These are phyloP conservation scores for Amblyraja radiata DNA, from an alignment of 2,797 vertebrate genomes.

Conservation along the genomic window DNA sequence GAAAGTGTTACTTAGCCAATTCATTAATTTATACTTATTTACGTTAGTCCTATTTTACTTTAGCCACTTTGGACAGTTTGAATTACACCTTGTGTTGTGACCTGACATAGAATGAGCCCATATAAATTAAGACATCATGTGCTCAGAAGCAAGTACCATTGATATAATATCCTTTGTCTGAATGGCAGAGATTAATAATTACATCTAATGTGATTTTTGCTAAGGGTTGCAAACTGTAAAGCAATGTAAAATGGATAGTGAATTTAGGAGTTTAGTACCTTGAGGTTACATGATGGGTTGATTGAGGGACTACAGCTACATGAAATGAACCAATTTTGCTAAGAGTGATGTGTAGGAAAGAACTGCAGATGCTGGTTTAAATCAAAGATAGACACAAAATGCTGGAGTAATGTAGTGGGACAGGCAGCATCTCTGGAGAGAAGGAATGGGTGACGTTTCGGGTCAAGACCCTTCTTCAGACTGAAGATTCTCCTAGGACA, in stretches of 20 bases:
- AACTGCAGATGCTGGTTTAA: too few relatives aligned
- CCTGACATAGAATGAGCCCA: background rate
- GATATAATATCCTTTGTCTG: background rate
- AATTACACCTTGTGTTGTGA: background rate
- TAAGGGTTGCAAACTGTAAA: background rate
- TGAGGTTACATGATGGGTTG: background rate
- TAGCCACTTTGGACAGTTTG: background rate
- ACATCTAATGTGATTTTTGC: background rate
- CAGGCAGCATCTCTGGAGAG: too few relatives aligned
- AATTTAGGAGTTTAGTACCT: background rate
- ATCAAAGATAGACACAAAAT: too few relatives aligned
- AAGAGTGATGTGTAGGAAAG: background rate
- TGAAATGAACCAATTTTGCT: background rate
- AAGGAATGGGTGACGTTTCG: too few relatives aligned
- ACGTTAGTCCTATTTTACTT: background rate
- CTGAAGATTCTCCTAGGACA: too few relatives aligned
- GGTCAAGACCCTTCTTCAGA: too few relatives aligned
- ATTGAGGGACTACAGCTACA: background rate
- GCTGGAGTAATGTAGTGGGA: too few relatives aligned
- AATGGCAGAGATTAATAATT: background rate
- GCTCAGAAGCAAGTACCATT: background rate
- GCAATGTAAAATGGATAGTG: constrained; percentile 29
- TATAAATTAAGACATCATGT: background rate
- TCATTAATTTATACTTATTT: background rate
- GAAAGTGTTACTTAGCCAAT: background rate